These are phyloP conservation scores for Apolygus lucorum DNA, from an alignment of 1,140 invertebrate species.

Conservation along the genomic window DNA sequence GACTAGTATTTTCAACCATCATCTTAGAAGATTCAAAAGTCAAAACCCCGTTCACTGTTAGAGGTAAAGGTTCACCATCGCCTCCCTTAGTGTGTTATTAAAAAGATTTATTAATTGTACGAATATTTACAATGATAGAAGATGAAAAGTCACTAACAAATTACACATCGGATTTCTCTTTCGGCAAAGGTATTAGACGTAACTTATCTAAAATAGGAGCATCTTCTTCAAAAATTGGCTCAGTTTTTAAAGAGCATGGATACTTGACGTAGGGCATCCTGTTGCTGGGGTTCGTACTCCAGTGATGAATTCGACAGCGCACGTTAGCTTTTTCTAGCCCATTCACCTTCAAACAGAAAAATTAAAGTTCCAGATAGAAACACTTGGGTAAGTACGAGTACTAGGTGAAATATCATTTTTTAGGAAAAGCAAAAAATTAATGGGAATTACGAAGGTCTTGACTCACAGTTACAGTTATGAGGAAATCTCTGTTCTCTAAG, in stretches of 20 bases:
- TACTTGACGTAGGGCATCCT: slow-evolving; percentile 26
- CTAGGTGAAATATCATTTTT: neutral
- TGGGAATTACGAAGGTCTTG: slow-evolving; percentile 16
- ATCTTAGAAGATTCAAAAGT: too few relatives aligned
- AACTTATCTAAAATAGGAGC: slow-evolving; percentile 6
- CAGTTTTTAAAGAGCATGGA: neutral
- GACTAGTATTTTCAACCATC: too few relatives aligned
- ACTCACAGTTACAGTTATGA: slow-evolving; percentile 61
- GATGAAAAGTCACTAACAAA: too few relatives aligned
- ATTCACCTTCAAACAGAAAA: slow-evolving; percentile 45
- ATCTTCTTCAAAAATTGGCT: slow-evolving; percentile 25
- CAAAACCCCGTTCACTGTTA: too few relatives aligned
- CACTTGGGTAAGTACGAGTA: neutral
- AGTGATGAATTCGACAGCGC: slow-evolving; percentile 60
- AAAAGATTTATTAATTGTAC: too few relatives aligned
- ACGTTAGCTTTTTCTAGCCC: slow-evolving; percentile 59
- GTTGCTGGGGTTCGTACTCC: slow-evolving; percentile 36
- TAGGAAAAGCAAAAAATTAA: neutral
- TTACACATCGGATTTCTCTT: neutral
- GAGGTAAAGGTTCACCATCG: too few relatives aligned
- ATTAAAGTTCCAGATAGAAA: neutral
- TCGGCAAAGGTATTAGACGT: slow-evolving; percentile 25
- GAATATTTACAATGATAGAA: too few relatives aligned
- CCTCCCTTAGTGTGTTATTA: too few relatives aligned
- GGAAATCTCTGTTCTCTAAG: slow-evolving; percentile 71